Evolutionary conservation across 2,797 vertebrate genomes (phyloP).

Genomic region (Hemitrygon akajei): DNA sequence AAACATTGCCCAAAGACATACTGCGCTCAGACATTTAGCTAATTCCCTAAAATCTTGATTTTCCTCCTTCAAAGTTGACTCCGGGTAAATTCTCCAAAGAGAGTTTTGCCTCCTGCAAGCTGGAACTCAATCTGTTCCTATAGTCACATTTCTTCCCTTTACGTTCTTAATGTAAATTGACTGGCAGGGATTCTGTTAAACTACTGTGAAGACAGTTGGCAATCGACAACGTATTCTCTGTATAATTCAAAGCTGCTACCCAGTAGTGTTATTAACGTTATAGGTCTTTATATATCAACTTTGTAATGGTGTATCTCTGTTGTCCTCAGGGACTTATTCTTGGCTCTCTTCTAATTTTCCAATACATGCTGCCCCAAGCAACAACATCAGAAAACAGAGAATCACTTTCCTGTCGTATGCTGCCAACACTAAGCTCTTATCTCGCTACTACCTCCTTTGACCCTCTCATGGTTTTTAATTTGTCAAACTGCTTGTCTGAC

Average conservation of each 20-base stretch:
- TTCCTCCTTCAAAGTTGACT: background rate
- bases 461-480: no score
- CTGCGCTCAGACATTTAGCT: background rate
- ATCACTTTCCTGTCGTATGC: no score
- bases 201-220: background rate
- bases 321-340: no score
- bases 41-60: background rate
- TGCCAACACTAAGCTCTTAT: no score
- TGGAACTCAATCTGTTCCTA: background rate
- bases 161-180: background rate
- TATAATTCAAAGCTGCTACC: background rate
- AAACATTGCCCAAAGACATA: background rate
- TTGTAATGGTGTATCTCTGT: no score
- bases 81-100: background rate
- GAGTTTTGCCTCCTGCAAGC: background rate
- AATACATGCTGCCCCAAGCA: no score
- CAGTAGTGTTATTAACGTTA: background rate
- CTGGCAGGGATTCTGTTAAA: background rate
- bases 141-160: background rate
- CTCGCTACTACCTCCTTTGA: no score
- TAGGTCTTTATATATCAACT: background rate
- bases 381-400: no score
- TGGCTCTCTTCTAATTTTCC: no score
- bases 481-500: no score
- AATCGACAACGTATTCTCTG: background rate